These are phyloP conservation scores for Hydractinia symbiolongicarpus DNA, from an alignment of 30 jellyfish, hydroid and myxozoan genomes.

Conservation along the genomic window DNA sequence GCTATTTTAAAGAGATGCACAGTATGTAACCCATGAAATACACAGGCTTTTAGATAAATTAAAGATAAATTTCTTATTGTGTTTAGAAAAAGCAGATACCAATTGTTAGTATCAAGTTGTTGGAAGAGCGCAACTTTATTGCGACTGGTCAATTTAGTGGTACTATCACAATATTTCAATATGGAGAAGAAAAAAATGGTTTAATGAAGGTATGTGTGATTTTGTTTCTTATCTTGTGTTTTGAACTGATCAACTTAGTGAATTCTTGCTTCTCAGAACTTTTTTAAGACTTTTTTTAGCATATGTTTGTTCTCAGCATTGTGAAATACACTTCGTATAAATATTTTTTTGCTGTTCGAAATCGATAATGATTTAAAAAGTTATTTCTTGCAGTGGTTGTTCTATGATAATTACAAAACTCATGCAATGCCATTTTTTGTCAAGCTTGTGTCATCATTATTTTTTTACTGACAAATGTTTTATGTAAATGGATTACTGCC, in stretches of 20 bases:
- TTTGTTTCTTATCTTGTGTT: neutral
- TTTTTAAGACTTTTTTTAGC: neutral
- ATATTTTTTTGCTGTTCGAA: too few species aligned
- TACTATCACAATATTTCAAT: conserved; percentile 72
- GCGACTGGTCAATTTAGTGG: conserved; percentile 98
- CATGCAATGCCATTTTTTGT: too few species aligned
- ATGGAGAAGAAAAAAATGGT: conserved; percentile 75
- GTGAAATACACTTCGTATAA: neutral
- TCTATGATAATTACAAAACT: too few species aligned
- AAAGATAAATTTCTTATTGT: neutral
- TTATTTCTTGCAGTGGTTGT: too few species aligned
- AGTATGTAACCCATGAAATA: neutral
- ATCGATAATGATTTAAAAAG: too few species aligned
- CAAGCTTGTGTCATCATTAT: too few species aligned
- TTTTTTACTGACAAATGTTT: too few species aligned
- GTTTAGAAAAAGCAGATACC: conserved; percentile 86
- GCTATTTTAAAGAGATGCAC: neutral
- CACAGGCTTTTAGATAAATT: neutral
- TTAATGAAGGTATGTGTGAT: conserved; percentile 33
- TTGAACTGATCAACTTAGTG: neutral
- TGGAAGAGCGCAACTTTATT: conserved; percentile 53
- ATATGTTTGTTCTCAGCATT: neutral
- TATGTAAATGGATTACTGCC: too few species aligned
- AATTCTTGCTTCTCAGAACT: neutral
- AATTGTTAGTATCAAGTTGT: conserved; percentile 53